These are phyloP conservation scores for Periophthalmus magnuspinnatus DNA, from an alignment of 2,797 vertebrate species.

Conservation along the genomic window DNA sequence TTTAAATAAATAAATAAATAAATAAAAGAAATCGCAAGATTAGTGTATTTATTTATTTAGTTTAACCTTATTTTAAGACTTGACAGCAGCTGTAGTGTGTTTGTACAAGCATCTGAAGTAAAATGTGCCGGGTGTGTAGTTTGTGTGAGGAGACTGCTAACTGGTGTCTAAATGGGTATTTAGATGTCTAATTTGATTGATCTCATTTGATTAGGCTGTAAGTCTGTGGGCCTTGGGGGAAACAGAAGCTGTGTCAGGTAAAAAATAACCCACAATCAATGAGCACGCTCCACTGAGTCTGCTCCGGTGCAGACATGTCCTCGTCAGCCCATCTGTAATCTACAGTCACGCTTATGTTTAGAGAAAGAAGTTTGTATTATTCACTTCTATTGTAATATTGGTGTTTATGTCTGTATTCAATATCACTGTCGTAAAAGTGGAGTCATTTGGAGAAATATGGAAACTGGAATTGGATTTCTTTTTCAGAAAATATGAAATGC, in stretches of 20 bases:
- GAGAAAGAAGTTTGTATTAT: neutral
- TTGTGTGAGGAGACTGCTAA: slow-evolving; percentile 20
- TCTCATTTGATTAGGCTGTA: slow-evolving; percentile 56
- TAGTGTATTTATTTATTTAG: neutral
- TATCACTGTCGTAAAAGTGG: neutral
- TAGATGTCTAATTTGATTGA: slow-evolving; percentile 52
- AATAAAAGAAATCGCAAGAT: neutral
- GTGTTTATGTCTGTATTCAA: neutral
- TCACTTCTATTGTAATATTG: neutral
- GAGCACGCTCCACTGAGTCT: slow-evolving; percentile 19
- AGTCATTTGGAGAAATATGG: slow-evolving; percentile 4
- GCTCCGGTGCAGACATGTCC: slow-evolving; percentile 4
- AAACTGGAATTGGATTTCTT: neutral
- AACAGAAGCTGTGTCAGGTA: slow-evolving; percentile 26
- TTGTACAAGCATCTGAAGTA: slow-evolving; percentile 3
- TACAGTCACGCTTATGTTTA: neutral
- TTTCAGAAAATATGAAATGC: neutral
- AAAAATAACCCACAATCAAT: slow-evolving; percentile 47
- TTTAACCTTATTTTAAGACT: neutral
- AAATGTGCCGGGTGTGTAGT: slow-evolving; percentile 17
- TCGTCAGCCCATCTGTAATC: neutral
- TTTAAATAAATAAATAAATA: neutral
- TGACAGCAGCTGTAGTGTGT: neutral
- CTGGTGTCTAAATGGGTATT: slow-evolving; percentile 45
- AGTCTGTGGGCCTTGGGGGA: slow-evolving; percentile 36